Evolutionary conservation across 64 coral and sea anemone genomes (phyloP), one percentile per base, ranked within the genome.

Genomic region (Actinia equina): DNA sequence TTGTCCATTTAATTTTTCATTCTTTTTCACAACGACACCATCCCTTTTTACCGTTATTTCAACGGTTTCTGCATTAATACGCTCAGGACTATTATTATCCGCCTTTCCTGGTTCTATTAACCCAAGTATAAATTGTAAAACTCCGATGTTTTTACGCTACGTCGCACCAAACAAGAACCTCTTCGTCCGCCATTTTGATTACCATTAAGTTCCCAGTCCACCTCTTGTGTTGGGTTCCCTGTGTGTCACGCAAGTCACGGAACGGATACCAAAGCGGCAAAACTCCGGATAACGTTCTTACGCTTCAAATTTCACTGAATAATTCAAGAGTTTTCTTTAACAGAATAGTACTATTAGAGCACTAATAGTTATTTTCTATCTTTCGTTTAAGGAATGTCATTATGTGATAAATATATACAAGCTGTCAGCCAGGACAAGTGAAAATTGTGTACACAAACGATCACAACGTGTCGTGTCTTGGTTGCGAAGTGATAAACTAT

Each of bases 111-210:
- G 78, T 81, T 81, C 78, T 18, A 43, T 85, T 17, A 85, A 25
- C 5, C 83, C 55, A 23, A 85, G 43, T 7, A 85, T 63, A 20
- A 85, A 53, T 19, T 85, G 83, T 42, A 63, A 57, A 85, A 63
- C 83, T 2, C 52, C 59, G 26, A 85, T 85, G 41, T 85, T 85
- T 61, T 85, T 85, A 7, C 83, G 83, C 6, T n/a, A 85, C n/a
- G 62, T 85, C 83, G 11, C 51, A 54, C 83, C 83, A 85, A 53
- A 85, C 52, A 57, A 85, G 59, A 18, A 42, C 53, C 30, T 0
- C 30, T 30, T 85, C 55, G n/a, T 59, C 56, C 53, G 83, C 83
- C 83, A 85, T 85, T 42, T 85, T 85, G 54, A 14, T 52, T 74
- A n/a, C 69, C 12, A 37, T 0, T 63, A 54, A 57, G 69, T 74